Evolutionary conservation across 2,113 vertebrate genomes (phyloP), one percentile per base, ranked within the genome.

Genomic region (Channa argus): DNA sequence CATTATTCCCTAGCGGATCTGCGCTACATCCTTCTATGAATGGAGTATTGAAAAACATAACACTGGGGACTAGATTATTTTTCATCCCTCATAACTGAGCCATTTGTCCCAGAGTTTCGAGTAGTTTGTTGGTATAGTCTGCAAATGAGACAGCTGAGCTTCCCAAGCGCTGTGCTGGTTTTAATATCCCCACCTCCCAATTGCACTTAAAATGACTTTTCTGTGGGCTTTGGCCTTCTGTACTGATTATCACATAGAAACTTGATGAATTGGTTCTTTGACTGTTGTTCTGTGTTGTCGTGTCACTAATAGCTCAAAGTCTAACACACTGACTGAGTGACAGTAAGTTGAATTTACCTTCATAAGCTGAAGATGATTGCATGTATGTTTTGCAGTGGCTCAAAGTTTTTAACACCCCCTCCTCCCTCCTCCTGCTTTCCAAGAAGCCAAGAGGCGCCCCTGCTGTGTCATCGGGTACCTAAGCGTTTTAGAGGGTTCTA

Each of bases 21-120:
- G 88, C 50, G 75, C 92, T 90, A 93, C 92, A 87, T 93, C 90
- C 93, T 68, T 84, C 90, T 50, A 97, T 98, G 96, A 98, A 97
- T 97, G 94, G 96, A 88, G 96, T 92, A 95, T 97, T 98, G 96
- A 98, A 94, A 95, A 92, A 64, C 91, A 83, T 61, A 79, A 84
- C 92, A 94, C 91, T 92, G 64, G 79, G 81, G 85, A 93, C 88
- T 85, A 94, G 96, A 95, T 97, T 95, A 87, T 84, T 95, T 97
- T 97, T 95, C 96, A 95, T 92, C 80, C 86, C 91, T 91, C 91
- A 93, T 86, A 94, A 88, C 83, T 60, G 72, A 89, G 90, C 87
- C 69, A 83, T 90, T 93, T 94, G 93, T 90, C 82, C 80, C 84
- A 82, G 88, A 91, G 84, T 68, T 91, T 82, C 58, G 44, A 86